Percentiles rank a stretch among this genome's conserved stretches.
Conservation (phyloP, 2,888 invertebrate genomes). For the Crematogaster levior region DNA sequence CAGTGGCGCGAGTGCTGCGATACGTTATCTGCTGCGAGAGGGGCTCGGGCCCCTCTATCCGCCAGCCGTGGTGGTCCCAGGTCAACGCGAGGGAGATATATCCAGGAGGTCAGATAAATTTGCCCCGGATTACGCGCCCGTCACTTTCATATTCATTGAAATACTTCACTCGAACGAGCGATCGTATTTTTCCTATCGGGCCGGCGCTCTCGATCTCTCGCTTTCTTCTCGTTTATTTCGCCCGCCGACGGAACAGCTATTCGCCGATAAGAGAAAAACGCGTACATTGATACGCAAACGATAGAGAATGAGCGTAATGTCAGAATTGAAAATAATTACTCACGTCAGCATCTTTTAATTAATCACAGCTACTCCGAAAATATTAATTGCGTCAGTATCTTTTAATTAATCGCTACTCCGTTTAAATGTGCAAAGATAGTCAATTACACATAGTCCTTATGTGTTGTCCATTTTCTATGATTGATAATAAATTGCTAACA, state of each 20-base stretch:
- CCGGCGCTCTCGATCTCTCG: slow-evolving; percentile 21
- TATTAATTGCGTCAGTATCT: neutral
- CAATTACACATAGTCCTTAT: neutral
- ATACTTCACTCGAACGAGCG: slow-evolving; percentile 82
- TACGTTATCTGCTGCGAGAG: slow-evolving; percentile 80
- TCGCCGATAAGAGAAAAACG: slow-evolving; percentile 53
- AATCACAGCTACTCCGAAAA: neutral
- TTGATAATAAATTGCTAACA: neutral
- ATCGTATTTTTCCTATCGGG: slow-evolving; percentile 78
- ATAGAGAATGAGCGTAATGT: neutral
- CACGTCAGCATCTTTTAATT: neutral
- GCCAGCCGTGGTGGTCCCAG: slow-evolving; percentile 67
- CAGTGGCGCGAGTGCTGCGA: slow-evolving; percentile 76
- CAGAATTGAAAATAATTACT: neutral
- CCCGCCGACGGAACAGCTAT: slow-evolving; percentile 33
- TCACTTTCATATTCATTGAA: slow-evolving; percentile 84
- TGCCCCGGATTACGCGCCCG: slow-evolving; percentile 81
- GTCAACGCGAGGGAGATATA: slow-evolving; percentile 71
- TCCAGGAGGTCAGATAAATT: slow-evolving; percentile 82
- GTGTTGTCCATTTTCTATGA: neutral
- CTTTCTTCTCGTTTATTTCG: slow-evolving; percentile 50
- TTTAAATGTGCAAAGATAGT: neutral
- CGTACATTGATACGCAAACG: slow-evolving; percentile 1
- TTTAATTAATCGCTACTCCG: neutral
- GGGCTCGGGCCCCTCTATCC: slow-evolving; percentile 45